Conservation (phyloP, 2,113 vertebrate genomes). For the Dromas ardeola region DNA sequence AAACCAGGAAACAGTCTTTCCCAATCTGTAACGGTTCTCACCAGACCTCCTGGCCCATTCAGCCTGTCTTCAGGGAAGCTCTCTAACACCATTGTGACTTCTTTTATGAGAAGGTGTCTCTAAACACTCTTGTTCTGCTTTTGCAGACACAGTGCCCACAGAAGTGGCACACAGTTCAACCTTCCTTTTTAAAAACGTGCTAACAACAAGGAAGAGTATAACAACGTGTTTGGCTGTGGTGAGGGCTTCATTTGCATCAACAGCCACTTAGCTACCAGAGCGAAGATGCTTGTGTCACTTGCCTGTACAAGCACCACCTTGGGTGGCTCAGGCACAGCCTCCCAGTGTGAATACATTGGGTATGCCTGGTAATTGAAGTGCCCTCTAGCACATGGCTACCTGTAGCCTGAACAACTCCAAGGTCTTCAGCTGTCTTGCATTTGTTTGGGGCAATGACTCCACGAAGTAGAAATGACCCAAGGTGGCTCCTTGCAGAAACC, state of each 20-base stretch:
- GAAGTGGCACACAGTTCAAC: neutral
- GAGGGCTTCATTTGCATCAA: neutral
- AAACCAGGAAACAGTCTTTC: neutral
- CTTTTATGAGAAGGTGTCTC: neutral
- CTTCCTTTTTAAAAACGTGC: neutral
- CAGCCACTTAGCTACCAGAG: neutral
- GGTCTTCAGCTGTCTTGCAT: neutral
- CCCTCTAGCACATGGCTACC: neutral
- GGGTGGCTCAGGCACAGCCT: neutral
- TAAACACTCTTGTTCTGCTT: neutral
- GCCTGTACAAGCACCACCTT: neutral
- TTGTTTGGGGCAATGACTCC: neutral
- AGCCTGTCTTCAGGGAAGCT: neutral
- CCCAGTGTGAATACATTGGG: neutral
- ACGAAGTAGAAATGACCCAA: neutral
- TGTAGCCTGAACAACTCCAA: neutral
- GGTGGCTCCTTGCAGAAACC: neutral
- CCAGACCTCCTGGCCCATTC: neutral
- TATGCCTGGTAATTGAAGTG: neutral
- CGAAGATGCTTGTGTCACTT: neutral
- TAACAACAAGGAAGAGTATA: neutral
- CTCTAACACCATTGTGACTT: neutral
- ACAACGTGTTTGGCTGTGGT: neutral
- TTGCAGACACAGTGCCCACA: neutral
- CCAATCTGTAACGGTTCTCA: neutral